Evolutionary conservation across 2,888 invertebrate genomes (phyloP), one percentile per base, ranked within the genome.

Genomic region (Nomada fabriciana): DNA sequence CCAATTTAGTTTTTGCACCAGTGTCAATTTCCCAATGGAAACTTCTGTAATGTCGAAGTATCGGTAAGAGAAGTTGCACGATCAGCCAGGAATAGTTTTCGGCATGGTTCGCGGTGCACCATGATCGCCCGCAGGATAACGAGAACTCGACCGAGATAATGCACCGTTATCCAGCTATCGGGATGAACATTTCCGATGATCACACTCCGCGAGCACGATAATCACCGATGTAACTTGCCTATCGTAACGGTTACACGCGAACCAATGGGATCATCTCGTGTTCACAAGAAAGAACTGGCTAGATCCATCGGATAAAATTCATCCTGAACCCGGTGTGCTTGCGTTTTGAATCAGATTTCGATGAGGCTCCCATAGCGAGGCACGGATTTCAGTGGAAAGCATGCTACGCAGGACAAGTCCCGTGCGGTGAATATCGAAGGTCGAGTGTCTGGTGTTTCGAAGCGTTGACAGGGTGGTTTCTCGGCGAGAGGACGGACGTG

Each of bases 401-500:
- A 80, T 84, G 86, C 70, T 78, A 77, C 83, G 76, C 11, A 78
- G 80, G 76, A 86, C 80, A 78, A 86, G 76, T 42, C 70, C 73
- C 65, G 81, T 67, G 82, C 20, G 50, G 72, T 70, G 78, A 67
- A 59, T 47, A 47, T 67, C 60, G 64, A 83, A 50, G 13, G 64
- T 70, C 60, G 79, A 76, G 76, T 75, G 72, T 69, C 50, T 36
- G 29, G 55, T 69, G 71, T 29, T 61, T 29, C 50, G 20, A 25
- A 61, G 23, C 64, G 67, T 25, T 53, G 63, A 29, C 20, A 53
- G 25, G 79, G 70, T 70, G 36, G 65, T 47, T 52, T 5, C n/a
- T 23, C 36, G 5, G 55, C 25, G 50, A 71, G 23, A 42, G 18
- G 60, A 53, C 43, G 57, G 53, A 67, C 52, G 36, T 36, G 76